Conservation (phyloP, 2,113 vertebrate species). For the Tetraodon nigroviridis region DNA sequence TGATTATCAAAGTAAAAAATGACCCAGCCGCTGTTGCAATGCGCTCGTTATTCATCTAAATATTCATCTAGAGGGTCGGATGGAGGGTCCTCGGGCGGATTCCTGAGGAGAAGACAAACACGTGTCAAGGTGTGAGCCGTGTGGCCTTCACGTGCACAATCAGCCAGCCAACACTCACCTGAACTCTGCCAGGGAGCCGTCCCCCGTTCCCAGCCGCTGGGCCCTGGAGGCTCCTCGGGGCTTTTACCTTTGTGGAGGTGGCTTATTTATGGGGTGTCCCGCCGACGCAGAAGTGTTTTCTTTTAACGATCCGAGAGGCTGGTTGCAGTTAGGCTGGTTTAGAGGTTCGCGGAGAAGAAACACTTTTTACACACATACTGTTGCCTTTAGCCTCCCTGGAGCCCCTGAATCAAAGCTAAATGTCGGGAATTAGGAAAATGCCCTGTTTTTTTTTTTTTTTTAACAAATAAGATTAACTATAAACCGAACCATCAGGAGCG, state of each 20-base stretch:
- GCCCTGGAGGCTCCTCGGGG: background rate
- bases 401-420: too few species aligned
- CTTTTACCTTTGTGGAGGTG: background rate
- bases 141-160: background rate
- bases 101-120: too few species aligned
- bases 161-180: background rate
- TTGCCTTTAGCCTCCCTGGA: too few species aligned
- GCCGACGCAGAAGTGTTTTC: background rate
- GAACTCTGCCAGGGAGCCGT: background rate
- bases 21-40: too few species aligned
- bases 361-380: background rate
- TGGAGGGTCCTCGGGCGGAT: too few species aligned
- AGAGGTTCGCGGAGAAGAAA: background rate
- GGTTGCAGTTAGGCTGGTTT: background rate
- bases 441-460: too few species aligned
- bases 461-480: too few species aligned
- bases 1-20: conserved; percentile 37
- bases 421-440: too few species aligned
- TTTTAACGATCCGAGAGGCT: background rate
- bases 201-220: background rate
- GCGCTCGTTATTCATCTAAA: too few species aligned
- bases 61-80: too few species aligned
- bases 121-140: too few species aligned
- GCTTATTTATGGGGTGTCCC: background rate
- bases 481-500: too few species aligned